phyloP scores from a whole-genome alignment of 2,797 vertebrate genomes.

The Bovichtus variegatus region DNA sequence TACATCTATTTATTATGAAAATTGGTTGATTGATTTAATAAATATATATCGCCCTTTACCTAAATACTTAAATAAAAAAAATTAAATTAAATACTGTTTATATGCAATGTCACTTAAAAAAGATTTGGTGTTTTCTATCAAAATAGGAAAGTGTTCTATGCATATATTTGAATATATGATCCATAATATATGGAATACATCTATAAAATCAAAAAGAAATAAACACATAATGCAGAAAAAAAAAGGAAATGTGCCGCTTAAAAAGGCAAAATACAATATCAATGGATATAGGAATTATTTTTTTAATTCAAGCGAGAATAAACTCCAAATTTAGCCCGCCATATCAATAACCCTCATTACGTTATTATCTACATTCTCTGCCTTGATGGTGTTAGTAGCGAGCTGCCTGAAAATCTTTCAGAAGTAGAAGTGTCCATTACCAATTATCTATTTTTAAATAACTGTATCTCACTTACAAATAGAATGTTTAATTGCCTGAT shows the following conservation, averaged over 20 bases:
- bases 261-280: not conserved
- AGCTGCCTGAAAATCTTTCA: not conserved
- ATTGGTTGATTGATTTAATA: not conserved
- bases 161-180: not conserved
- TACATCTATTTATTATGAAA: not conserved
- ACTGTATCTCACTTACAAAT: not conserved
- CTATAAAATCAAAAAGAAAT: not conserved
- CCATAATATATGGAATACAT: too few relatives aligned
- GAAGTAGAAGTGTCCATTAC: not conserved
- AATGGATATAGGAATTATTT: not conserved
- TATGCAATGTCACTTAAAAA: not conserved
- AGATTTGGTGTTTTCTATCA: not conserved
- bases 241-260: not conserved
- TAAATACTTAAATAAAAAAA: too few relatives aligned
- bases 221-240: not conserved
- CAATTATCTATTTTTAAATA: not conserved
- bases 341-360: not conserved
- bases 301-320: not conserved
- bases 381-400: not conserved
- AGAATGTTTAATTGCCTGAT: not conserved
- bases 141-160: not conserved
- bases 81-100: too few relatives aligned
- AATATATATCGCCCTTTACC: not conserved
- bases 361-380: not conserved
- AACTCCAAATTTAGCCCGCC: not conserved